Evolutionary conservation across 2,888 invertebrate genomes (phyloP).

Genomic region (Leistus spinibarbis): DNA sequence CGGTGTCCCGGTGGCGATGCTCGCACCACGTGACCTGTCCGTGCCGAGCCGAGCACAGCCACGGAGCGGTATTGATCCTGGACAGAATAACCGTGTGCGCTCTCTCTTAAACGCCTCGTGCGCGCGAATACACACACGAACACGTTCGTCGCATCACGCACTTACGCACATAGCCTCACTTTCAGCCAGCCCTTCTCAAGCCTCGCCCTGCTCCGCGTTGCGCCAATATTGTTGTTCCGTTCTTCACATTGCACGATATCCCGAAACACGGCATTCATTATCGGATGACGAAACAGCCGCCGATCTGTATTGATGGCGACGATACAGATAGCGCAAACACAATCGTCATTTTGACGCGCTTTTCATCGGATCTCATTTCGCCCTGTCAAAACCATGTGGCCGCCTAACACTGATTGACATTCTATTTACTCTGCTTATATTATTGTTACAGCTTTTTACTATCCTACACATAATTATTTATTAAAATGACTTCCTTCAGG

Average conservation of each 20-base stretch:
- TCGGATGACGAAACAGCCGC: neutral
- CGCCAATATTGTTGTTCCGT: neutral
- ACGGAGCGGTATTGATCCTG: constrained; percentile 38
- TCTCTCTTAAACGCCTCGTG: neutral
- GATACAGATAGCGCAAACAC: neutral
- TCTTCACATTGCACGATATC: neutral
- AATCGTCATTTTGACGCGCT: neutral
- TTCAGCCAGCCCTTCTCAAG: neutral
- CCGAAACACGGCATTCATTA: neutral
- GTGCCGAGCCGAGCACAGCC: constrained; percentile 37
- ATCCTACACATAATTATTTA: neutral
- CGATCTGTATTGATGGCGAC: neutral
- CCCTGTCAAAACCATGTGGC: neutral
- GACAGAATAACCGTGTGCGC: constrained; percentile 12
- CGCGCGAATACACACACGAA: neutral
- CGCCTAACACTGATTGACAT: neutral
- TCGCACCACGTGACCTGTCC: constrained; percentile 34
- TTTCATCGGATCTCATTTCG: neutral
- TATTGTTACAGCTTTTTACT: neutral
- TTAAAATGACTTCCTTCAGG: too few species aligned
- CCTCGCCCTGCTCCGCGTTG: neutral
- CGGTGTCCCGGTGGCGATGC: constrained; percentile 23
- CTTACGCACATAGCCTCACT: neutral
- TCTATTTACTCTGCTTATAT: too few species aligned
- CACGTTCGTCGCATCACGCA: neutral